Percentiles rank a stretch among this genome's conserved stretches.
These are phyloP conservation scores for Sciurus vulgaris DNA, from an alignment of 2,797 vertebrate genomes.

Conservation along the genomic window DNA sequence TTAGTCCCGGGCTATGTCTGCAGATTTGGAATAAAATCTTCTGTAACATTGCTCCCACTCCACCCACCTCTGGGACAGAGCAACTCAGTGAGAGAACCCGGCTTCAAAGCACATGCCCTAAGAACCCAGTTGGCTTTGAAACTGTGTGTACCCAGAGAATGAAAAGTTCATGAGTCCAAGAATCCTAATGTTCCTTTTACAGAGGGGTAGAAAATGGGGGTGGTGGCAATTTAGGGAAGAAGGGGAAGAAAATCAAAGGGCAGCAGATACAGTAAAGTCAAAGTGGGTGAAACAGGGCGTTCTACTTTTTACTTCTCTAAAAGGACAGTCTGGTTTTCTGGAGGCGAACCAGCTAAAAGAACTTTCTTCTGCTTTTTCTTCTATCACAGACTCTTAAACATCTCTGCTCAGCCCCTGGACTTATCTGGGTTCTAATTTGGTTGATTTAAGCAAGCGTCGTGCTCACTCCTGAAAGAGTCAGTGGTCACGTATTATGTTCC, in stretches of 20 bases:
- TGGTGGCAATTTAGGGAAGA: background rate
- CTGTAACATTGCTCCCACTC: background rate
- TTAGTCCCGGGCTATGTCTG: background rate
- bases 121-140: background rate
- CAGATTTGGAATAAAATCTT: background rate
- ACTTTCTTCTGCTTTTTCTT: conserved; percentile 37
- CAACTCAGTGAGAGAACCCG: background rate
- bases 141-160: background rate
- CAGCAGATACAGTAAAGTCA: conserved; percentile 59
- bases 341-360: background rate
- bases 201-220: background rate
- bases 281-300: conserved; percentile 7
- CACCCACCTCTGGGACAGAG: background rate
- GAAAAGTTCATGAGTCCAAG: background rate
- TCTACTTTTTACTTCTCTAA: conserved; percentile 69
- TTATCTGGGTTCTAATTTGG: background rate
- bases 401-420: background rate
- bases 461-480: conserved; percentile 42
- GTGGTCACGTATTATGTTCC: background rate
- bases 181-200: background rate
- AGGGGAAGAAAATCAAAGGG: conserved; percentile 22
- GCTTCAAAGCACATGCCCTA: conserved; percentile 52
- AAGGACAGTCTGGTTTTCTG: conserved; percentile 44
- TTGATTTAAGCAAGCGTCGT: background rate
- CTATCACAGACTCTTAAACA: background rate